Evolutionary conservation across 2,888 invertebrate genomes (phyloP), one percentile per base, ranked within the genome.

Genomic region (Hypena proboscidalis): DNA sequence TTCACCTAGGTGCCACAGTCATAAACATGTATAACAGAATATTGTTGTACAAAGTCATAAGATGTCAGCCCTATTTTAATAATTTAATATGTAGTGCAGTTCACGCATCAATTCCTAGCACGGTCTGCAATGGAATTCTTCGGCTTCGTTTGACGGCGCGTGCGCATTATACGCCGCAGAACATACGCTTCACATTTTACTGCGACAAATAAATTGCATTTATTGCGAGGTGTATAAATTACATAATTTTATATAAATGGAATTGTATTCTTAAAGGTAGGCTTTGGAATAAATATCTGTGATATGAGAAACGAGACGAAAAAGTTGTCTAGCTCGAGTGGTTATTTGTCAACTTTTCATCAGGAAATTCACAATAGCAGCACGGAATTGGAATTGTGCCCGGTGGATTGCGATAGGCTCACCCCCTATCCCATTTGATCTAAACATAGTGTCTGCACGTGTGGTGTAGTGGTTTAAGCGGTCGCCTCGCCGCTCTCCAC

Each of bases 81-180:
- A n/a, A n/a, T n/a, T n/a, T n/a, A n/a, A n/a, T n/a, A 39, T 30
- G 29, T 44, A 47, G 40, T 53, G 39, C 56, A 61, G 55, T 55
- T 36, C 50, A 48, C 50, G 48, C 58, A 64, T 63, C 50, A 72
- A 75, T 77, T 80, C 74, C 56, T 69, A 49, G 65, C 77, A 79
- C 78, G 78, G 63, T 50, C 50, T 26, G 67, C 73, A 79, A 76
- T 70, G 71, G 70, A 52, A 68, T 52, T 62, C 62, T 70, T 64
- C 71, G 65, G 66, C 56, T 36, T 67, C 74, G 55, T 63, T 63
- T 63, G 58, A 51, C 26, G 46, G 52, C 61, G 49, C 58, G 72
- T 69, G 77, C 71, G 62, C 71, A 45, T 57, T 66, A 74, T 76
- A 57, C 73, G 66, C 58, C 47, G 55, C 56, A 58, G 56, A 61